Base-by-base conservation (phyloP, 2,797 vertebrate species). In the Masticophis lateralis region DNA sequence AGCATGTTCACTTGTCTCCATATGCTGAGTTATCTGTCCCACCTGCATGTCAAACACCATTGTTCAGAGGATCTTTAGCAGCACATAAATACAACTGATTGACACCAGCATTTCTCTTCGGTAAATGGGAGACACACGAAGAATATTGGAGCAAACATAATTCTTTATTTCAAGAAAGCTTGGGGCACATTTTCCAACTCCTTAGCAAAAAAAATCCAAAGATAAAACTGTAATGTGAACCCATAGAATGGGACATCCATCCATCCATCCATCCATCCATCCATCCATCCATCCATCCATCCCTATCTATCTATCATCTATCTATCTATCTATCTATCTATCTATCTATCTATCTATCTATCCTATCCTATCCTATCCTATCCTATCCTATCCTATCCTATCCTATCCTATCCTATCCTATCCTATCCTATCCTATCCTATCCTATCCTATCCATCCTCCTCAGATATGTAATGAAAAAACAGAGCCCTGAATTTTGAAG, bases 1-100 rank as follows among this genome's bases (percentile, higher is more conserved):
- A 28, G 96, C 96, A 91, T 96, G 97, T 96, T 99, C 98, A 0
- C 94, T 98, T 91, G 98, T 98, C 87, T 99, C 98, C 10, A 98
- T 94, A 90, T 98, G 98, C 20, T 98, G 98, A 6, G 96, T 98
- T 96, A 99, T 91, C 66, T 98, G 98, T 89, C 98, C 98, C 92
- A 99, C 98, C 99, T 99, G 96, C 59, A 93, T 9, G 66, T 92
- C 13, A 86, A 22, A 0, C 66, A 51, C 57, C 94, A 27, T 57
- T 63, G 11, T 20, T 32, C 14, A 90, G 56, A 28, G 88, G 91
- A n/a, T 37, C 56, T 51, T 66, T 91, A 91, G 28, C 51, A 90
- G 25, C 86, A 57, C 27, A 88, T 60, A 25, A 89, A 51, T 28
- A 74, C 56, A 59, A 16, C 27, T 37, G 59, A n/a, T 7, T 25